Evolutionary conservation across 2,888 invertebrate species (phyloP).

Genomic region (Erebia ligea): DNA sequence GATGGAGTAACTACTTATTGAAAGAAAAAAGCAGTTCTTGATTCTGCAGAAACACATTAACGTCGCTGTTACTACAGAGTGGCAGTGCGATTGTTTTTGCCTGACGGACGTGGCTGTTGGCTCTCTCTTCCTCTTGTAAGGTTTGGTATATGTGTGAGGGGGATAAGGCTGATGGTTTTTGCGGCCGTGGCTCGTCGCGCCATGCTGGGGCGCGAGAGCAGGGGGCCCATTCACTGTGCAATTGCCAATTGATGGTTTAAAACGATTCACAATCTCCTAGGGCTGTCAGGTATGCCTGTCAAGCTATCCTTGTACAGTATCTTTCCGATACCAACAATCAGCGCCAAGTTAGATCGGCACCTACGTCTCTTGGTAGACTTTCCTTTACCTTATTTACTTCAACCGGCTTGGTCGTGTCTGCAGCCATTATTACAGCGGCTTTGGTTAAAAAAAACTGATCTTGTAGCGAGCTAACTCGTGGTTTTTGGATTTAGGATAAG

Average conservation of each 20-base stretch:
- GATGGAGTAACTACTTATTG: neutral
- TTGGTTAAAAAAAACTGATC: too few relatives aligned
- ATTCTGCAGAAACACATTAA: conserved; percentile 20
- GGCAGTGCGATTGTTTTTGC: conserved; percentile 37
- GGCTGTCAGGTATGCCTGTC: conserved; percentile 54
- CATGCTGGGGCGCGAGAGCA: conserved; percentile 56
- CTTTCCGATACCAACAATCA: neutral
- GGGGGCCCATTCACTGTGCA: conserved; percentile 70
- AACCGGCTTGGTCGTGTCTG: too few relatives aligned
- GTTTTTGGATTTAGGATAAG: too few relatives aligned
- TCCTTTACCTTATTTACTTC: too few relatives aligned
- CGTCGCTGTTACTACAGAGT: conserved; percentile 39
- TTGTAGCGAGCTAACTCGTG: too few relatives aligned
- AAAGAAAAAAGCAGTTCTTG: conserved; percentile 20
- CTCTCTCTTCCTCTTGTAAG: conserved; percentile 6
- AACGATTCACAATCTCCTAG: conserved; percentile 53
- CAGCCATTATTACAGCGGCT: too few relatives aligned
- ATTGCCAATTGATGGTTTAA: conserved; percentile 68
- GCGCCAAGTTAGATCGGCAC: neutral
- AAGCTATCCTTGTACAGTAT: conserved; percentile 12
- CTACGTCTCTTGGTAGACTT: too few relatives aligned
- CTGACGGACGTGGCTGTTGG: conserved; percentile 18
- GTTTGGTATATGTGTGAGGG: conserved; percentile 18
- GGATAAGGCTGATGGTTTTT: conserved; percentile 40
- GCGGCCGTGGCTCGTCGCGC: conserved; percentile 49